Conservation (phyloP, 2,113 vertebrate genomes). For the Stigmatopora nigra region DNA sequence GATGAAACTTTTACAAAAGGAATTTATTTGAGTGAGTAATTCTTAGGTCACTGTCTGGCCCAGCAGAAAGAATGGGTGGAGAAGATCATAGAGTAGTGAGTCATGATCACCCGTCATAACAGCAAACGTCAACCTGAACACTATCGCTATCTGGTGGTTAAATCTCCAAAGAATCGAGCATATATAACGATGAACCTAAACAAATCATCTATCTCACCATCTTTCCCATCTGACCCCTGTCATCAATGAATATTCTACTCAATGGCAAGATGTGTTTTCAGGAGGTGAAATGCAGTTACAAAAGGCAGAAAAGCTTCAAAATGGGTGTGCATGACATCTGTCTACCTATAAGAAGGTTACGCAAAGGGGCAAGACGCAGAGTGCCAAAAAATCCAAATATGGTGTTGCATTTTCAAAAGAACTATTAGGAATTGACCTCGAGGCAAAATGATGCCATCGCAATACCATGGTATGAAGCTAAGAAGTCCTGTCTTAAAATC, state of each 20-base stretch:
- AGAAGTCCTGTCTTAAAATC: too few species aligned
- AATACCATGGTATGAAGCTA: background rate
- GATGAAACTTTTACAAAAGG: background rate
- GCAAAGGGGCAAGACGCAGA: background rate
- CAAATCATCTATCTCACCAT: background rate
- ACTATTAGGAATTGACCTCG: background rate
- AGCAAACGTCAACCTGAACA: background rate
- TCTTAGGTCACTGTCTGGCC: background rate
- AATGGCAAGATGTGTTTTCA: background rate
- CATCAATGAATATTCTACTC: background rate
- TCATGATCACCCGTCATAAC: background rate
- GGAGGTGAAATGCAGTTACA: background rate
- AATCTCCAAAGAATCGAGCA: background rate
- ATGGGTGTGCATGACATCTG: background rate
- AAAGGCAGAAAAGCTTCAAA: background rate
- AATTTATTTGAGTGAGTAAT: background rate
- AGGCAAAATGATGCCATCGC: background rate
- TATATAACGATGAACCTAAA: background rate
- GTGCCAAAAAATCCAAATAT: background rate
- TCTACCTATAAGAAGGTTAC: background rate
- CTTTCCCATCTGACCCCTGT: background rate
- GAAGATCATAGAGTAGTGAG: constrained; percentile 5
- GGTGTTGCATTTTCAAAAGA: background rate
- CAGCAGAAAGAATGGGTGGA: constrained; percentile 2
- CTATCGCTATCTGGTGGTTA: background rate